A percentile compares a stretch with the other conserved stretches of the same genome.
phyloP scores from a whole-genome alignment of 1,140 invertebrate species.

The Psilanteris sp. region DNA sequence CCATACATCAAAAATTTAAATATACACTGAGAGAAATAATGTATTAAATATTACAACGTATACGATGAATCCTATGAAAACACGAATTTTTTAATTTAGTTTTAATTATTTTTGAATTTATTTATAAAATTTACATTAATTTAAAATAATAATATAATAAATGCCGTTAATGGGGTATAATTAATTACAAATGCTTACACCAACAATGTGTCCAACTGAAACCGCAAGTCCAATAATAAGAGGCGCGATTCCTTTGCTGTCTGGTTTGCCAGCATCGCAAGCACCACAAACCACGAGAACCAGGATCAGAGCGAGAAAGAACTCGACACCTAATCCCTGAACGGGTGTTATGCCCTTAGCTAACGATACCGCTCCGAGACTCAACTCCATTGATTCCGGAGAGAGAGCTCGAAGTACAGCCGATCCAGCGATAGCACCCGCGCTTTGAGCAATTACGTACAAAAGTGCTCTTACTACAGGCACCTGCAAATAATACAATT shows the following conservation, averaged over 20 bases:
- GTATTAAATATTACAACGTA: no score
- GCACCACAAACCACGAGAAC: conserved; percentile 94
- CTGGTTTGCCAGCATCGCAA: conserved; percentile 85
- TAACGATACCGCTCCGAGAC: conserved; percentile 82
- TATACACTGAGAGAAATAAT: no score
- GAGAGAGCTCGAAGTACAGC: conserved; percentile 82
- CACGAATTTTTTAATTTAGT: no score
- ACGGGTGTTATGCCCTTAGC: conserved; percentile 82
- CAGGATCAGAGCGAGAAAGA: conserved; percentile 93
- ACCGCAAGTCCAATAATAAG: conserved; percentile 94
- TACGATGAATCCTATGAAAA: no score
- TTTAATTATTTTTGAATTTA: no score
- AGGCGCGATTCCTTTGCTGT: conserved; percentile 90
- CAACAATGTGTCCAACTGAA: conserved; percentile 91
- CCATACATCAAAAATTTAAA: no score
- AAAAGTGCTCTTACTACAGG: conserved; percentile 86
- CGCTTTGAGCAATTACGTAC: conserved; percentile 90
- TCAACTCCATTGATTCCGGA: conserved; percentile 71
- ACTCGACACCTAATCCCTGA: conserved; percentile 93
- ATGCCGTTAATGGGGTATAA: conserved; percentile 5
- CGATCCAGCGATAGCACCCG: conserved; percentile 92
- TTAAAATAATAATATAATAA: no score
- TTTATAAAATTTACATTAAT: no score
- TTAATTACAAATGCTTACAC: conserved; percentile 81
- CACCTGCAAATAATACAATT: no score